A percentile compares a stretch with the other conserved stretches of the same genome.
phyloP scores from a whole-genome alignment of 2,888 invertebrate genomes.

The Psococerastis gibbosa region DNA sequence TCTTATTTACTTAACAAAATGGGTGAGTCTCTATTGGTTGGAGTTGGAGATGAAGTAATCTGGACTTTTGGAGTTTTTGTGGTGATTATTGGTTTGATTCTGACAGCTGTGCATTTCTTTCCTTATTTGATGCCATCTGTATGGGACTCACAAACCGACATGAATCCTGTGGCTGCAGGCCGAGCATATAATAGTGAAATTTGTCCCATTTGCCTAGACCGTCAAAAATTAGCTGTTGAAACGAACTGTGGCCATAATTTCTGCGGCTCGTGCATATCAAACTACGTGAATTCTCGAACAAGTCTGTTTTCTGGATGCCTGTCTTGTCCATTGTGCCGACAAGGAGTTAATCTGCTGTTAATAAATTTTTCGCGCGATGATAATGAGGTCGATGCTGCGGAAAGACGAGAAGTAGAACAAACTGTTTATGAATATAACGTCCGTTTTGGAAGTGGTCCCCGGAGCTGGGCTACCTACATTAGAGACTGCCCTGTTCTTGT shows the following conservation, averaged over 20 bases:
- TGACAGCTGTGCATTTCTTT: too few relatives aligned
- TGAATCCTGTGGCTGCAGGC: too few relatives aligned
- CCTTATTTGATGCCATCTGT: too few relatives aligned
- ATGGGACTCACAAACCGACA: too few relatives aligned
- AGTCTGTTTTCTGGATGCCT: background rate
- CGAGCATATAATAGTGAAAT: constrained; percentile 1
- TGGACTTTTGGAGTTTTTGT: background rate
- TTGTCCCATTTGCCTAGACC: constrained; percentile 4
- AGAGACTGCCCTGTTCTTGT: constrained; percentile 9
- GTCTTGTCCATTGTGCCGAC: constrained; percentile 1
- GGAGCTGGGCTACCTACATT: background rate
- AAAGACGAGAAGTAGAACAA: background rate
- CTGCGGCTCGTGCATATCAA: background rate
- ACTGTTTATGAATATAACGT: constrained; percentile 7
- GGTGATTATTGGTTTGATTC: background rate
- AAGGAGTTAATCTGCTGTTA: background rate
- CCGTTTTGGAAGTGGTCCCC: background rate
- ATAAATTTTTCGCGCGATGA: constrained; percentile 1
- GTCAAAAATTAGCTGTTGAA: constrained; percentile 2
- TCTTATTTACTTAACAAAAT: too few relatives aligned
- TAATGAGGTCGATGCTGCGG: background rate
- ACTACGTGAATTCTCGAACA: background rate
- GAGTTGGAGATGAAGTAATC: constrained; percentile 5
- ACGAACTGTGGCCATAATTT: constrained; percentile 7
- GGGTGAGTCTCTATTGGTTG: constrained; percentile 1